Conservation (phyloP, 2,113 vertebrate species). For the Pandion haliaetus region DNA sequence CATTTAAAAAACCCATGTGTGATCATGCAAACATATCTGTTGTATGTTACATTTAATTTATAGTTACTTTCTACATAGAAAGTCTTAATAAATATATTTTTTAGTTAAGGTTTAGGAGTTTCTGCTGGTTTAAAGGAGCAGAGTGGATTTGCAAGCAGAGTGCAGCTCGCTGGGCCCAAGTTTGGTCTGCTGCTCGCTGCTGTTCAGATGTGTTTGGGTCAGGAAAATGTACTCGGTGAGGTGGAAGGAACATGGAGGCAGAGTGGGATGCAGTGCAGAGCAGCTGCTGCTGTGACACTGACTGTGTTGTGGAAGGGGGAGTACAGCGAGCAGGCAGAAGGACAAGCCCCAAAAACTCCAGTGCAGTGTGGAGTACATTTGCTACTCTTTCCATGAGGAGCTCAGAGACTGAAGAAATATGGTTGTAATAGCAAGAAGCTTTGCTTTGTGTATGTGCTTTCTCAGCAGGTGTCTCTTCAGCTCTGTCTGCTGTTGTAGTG, state of each 20-base stretch:
- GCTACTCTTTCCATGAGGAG: not conserved
- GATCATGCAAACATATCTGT: not conserved
- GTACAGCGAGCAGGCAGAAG: not conserved
- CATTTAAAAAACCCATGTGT: not conserved
- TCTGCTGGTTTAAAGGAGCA: not conserved
- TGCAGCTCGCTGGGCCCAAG: rapidly evolving
- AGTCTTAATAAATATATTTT: not conserved
- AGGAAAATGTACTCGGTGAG: not conserved
- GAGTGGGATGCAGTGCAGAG: not conserved
- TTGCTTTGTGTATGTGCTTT: not conserved
- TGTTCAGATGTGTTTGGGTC: not conserved
- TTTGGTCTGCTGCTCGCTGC: not conserved
- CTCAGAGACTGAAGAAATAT: not conserved
- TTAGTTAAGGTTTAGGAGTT: not conserved
- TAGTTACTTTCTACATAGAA: not conserved
- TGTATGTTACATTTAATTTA: not conserved
- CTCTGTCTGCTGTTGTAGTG: not conserved
- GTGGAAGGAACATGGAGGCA: not conserved
- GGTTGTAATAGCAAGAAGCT: not conserved
- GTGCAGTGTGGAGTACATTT: not conserved
- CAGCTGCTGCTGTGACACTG: not conserved
- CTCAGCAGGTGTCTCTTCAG: not conserved
- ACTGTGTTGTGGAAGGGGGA: not conserved
- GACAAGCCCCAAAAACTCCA: not conserved
- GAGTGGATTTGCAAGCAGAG: not conserved